Evolutionary conservation across 2,797 vertebrate genomes (phyloP).

Genomic region (Coendou prehensilis): DNA sequence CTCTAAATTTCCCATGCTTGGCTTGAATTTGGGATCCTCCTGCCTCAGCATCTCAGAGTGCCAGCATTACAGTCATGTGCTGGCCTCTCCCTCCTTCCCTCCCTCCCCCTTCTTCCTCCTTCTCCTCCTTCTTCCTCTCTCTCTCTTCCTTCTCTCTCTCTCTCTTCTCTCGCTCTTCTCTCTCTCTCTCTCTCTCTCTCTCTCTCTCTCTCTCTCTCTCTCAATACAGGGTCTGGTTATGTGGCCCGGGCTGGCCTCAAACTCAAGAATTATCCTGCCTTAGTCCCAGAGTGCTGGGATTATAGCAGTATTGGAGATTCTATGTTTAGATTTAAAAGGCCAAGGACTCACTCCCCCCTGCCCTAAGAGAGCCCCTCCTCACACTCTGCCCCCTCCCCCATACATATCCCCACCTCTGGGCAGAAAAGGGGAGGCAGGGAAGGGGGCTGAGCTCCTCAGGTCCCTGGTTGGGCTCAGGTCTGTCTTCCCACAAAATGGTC

Average conservation of each 20-base stretch:
- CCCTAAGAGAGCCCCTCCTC: not conserved
- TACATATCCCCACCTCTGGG: not conserved
- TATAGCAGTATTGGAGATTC: not conserved
- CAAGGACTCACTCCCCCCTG: not conserved
- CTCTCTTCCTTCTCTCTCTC: too few relatives aligned
- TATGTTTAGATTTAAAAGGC: not conserved
- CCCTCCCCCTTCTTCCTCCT: too few relatives aligned
- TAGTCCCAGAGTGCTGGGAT: not conserved
- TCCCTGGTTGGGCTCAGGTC: not conserved
- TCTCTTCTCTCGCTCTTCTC: too few relatives aligned
- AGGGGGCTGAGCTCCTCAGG: not conserved
- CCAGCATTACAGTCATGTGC: too few relatives aligned
- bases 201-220: too few relatives aligned
- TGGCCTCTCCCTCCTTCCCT: too few relatives aligned
- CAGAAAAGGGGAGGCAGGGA: not conserved
- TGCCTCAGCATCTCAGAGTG: too few relatives aligned
- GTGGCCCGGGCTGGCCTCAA: not conserved
- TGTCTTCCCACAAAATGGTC: not conserved
- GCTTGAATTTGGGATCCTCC: too few relatives aligned
- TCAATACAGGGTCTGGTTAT: not conserved
- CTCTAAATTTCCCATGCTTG: too few relatives aligned
- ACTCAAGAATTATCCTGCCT: not conserved
- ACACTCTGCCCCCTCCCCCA: rapidly evolving
- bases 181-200: too few relatives aligned
- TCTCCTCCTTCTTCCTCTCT: too few relatives aligned